Evolutionary conservation across 2,888 invertebrate species (phyloP), one percentile per base, ranked within the genome.

Genomic region (Rhagonycha lutea): DNA sequence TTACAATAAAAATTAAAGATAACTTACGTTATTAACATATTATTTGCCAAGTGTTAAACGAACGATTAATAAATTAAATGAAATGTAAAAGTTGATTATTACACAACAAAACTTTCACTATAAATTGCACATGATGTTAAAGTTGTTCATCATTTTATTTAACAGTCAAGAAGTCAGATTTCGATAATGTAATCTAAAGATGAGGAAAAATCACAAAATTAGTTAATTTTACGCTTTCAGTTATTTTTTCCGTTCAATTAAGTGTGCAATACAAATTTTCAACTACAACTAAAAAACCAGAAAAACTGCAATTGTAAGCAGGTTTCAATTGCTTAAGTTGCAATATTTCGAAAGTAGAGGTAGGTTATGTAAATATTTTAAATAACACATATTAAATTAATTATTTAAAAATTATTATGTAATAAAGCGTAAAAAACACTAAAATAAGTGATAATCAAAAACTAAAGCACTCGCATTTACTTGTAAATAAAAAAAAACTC

Each of bases 101-200:
- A 79, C 75, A 79, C 79, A 79, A 79, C 77, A 62, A 70, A 73
- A 79, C 79, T 79, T 79, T 79, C 79, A 79, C 79, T 79, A 73
- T 75, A 77, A 79, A 79, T 77, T 77, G 74, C 77, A 77, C 77
- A 79, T 77, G 69, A 72, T 72, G 72, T 72, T 29, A 60, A 63
- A 68, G 72, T 68, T 61, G 72, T 72, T 47, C 24, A 65, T 70
- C 67, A 60, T 63, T 63, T 63, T 26, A 63, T 23, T 63, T 26
- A 47, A 47, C 47, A 47, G 47, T 47, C 47, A 47, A 47, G n/a
- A 47, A n/a, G 47, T n/a, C 47, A n/a, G n/a, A 47, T 47, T 47
- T 47, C 32, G 47, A 47, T n/a, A 47, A 47, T n/a, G 4, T n/a
- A n/a, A 47, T 63, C n/a, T 24, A 24, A 63, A 5, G 23, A 24